phyloP scores from a whole-genome alignment of 2,113 vertebrate genomes.

The Sula dactylatra region DNA sequence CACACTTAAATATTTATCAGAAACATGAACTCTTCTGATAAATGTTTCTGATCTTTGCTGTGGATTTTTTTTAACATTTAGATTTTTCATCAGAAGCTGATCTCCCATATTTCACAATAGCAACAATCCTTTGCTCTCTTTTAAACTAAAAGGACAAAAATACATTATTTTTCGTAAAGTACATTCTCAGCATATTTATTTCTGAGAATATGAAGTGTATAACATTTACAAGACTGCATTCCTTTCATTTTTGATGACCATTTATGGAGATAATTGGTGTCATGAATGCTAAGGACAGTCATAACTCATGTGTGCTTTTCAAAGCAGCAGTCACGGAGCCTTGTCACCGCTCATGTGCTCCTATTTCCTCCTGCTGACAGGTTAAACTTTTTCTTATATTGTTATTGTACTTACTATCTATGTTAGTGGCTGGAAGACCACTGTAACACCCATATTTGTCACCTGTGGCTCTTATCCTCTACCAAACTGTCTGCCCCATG shows the following conservation, averaged over 20 bases:
- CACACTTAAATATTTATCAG: slow-evolving; percentile 85
- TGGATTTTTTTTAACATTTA: slow-evolving; percentile 57
- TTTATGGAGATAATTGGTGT: background rate
- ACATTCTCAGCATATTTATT: background rate
- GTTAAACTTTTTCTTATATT: background rate
- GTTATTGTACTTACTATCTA: background rate
- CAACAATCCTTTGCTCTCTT: background rate
- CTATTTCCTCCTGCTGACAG: background rate
- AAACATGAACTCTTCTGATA: slow-evolving; percentile 81
- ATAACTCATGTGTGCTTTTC: background rate
- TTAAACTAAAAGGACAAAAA: slow-evolving; percentile 11
- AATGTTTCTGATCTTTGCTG: slow-evolving; percentile 75
- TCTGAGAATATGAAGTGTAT: background rate
- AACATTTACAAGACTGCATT: background rate
- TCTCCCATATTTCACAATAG: slow-evolving; percentile 44
- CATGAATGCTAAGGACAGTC: background rate
- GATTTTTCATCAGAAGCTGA: slow-evolving; percentile 56
- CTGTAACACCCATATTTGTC: fast-evolving
- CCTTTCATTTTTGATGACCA: background rate
- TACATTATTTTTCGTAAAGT: background rate
- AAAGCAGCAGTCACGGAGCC: background rate
- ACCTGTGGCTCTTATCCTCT: background rate
- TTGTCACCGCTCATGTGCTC: background rate
- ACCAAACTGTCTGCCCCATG: background rate
- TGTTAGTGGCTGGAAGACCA: background rate